phyloP scores from a whole-genome alignment of 2,888 invertebrate genomes.

The Latrodectus hesperus region DNA sequence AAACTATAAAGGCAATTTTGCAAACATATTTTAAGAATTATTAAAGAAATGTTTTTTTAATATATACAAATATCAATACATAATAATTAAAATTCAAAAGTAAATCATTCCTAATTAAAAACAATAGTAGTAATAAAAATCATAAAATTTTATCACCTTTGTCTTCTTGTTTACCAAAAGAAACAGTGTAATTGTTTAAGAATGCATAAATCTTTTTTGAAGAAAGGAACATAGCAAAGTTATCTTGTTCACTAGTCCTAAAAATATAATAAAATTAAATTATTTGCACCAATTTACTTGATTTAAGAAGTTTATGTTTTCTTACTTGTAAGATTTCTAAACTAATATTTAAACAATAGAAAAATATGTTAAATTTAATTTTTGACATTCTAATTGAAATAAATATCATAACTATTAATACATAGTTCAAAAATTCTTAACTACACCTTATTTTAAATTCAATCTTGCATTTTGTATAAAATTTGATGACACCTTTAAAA shows the following conservation, averaged over 20 bases:
- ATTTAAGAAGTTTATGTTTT: too few relatives aligned
- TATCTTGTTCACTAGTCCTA: conserved; percentile 45
- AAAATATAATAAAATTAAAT: background rate
- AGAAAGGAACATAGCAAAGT: conserved; percentile 44
- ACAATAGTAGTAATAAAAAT: background rate
- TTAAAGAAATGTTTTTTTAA: background rate
- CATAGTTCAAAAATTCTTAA: too few relatives aligned
- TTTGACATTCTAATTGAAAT: too few relatives aligned
- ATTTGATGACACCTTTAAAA: too few relatives aligned
- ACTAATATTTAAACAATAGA: too few relatives aligned
- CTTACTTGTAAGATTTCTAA: too few relatives aligned
- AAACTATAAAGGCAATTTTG: background rate
- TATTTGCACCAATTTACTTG: too few relatives aligned
- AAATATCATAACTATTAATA: too few relatives aligned
- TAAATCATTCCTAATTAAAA: background rate
- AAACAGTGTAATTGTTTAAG: conserved; percentile 22
- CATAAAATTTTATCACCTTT: conserved; percentile 22
- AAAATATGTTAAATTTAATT: too few relatives aligned
- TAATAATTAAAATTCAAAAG: background rate
- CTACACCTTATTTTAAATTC: too few relatives aligned
- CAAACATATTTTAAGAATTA: too few relatives aligned
- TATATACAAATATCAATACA: background rate
- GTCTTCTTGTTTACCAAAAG: background rate
- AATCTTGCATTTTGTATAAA: too few relatives aligned
- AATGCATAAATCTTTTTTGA: conserved; percentile 42